These are phyloP conservation scores for Paratilapia polleni DNA, from an alignment of 2,113 vertebrate species.

Conservation along the genomic window DNA sequence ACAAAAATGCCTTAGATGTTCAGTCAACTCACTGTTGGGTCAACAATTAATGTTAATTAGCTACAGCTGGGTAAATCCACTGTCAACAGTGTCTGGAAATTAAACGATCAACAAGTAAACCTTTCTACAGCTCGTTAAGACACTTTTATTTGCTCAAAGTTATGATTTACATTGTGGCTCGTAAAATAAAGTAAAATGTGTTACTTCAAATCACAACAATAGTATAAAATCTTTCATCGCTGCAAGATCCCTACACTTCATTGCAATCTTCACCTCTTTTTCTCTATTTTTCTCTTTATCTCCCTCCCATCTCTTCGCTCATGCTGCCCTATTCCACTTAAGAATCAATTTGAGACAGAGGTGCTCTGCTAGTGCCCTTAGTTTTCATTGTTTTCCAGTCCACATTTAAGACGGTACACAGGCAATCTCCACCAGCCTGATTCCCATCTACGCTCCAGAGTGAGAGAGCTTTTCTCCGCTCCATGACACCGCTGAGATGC, in stretches of 20 bases:
- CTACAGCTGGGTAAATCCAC: slow-evolving; percentile 4
- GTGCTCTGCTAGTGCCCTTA: slow-evolving; percentile 53
- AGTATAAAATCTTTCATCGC: neutral
- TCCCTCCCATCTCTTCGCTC: slow-evolving; percentile 7
- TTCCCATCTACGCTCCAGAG: slow-evolving; percentile 57
- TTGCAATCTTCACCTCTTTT: slow-evolving; percentile 19
- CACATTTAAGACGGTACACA: slow-evolving; percentile 62
- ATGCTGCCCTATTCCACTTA: slow-evolving; percentile 57
- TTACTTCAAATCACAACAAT: neutral
- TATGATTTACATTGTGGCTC: neutral
- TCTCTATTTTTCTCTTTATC: slow-evolving; percentile 20
- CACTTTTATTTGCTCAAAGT: neutral
- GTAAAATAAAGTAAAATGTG: neutral
- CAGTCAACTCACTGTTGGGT: neutral
- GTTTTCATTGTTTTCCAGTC: slow-evolving; percentile 69
- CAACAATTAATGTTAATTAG: slow-evolving; percentile 3
- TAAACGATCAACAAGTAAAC: neutral
- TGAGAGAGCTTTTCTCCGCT: slow-evolving; percentile 60
- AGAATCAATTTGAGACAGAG: slow-evolving; percentile 68
- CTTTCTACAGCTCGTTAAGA: neutral
- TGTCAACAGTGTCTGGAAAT: slow-evolving; percentile 1
- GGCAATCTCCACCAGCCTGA: slow-evolving; percentile 62
- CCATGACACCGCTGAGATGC: slow-evolving; percentile 55
- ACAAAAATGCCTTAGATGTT: neutral
- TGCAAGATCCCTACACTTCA: slow-evolving; percentile 9